Evolutionary conservation across 2,113 vertebrate species (phyloP), one percentile per base, ranked within the genome.

Genomic region (Chlorodrepanis virens): DNA sequence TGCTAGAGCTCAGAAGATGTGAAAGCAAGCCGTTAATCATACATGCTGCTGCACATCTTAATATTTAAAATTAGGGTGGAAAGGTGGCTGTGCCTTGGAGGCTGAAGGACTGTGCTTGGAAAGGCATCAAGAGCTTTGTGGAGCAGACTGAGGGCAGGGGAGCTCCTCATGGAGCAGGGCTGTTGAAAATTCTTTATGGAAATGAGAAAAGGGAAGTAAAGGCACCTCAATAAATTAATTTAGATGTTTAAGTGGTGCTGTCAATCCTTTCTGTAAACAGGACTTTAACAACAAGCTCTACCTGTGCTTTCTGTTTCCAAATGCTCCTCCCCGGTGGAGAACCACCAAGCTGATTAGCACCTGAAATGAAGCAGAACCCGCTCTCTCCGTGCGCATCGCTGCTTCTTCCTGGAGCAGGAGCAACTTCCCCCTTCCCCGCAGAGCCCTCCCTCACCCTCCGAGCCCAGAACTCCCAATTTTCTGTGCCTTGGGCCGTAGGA

Each of bases 401-500:
- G 82, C 83, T 83, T 77, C 79, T 74, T 71, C 28, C 37, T 19
- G 64, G 31, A 4, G 6, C 4, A 12, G 4, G 13, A 53, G 44
- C 68, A 59, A 2, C 67, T 78, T 63, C 59, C 33, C 18, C 42
- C 14, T 9, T 12, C 42, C 52, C n/a, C 1, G 7, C 9, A 3
- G 7, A 49, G 19, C 49, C 49, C 7, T 9, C 35, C 37, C 50
- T n/a, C 56, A 7, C 24, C 45, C 27, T 65, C 50, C 83, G 4
- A 12, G 9, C 60, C 54, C 85, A 11, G 8, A 49, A 2, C 13
- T 11, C 50, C 12, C 0, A 2, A 0, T 52, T 31, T 54, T 28
- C 63, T 10, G 57, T 47, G 10, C 1, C 0, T 6, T 3, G 24
- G 7, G 45, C 83, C 3, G 0, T 1, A 1, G 1, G 18, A 1